Evolutionary conservation across 2,113 vertebrate species (phyloP), one percentile per base, ranked within the genome.

Genomic region (Eurystomus gularis): DNA sequence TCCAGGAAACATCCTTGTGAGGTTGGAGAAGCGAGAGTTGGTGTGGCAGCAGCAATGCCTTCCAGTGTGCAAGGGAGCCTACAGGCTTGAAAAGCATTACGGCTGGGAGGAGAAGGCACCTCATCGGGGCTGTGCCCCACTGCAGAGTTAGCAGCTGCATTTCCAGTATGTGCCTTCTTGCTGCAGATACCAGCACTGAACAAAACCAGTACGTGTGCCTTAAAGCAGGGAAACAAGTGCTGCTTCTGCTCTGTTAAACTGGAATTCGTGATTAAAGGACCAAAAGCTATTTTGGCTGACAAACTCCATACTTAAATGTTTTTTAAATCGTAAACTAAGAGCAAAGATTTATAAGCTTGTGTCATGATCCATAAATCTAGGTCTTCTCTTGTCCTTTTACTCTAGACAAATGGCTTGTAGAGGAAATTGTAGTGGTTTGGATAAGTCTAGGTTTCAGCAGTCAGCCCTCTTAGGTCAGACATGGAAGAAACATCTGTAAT

Each of bases 391-490:
- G 16, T 93, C 91, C 76, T 90, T 92, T 88, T 87, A 40, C 72
- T 92, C 19, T 42, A 94, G 92, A 92, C 88, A 95, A 89, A 96
- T 95, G 73, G 44, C 61, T 92, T 92, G 91, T 96, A 94, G 83
- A 87, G 95, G 95, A 97, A 96, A 94, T 92, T 86, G 80, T 89
- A 69, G 92, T 92, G 86, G 92, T 96, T 96, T 96, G 96, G 57
- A 37, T 92, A 82, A 92, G 80, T 72, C 92, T 82, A 11, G 42
- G 44, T 76, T 96, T 95, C 86, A 84, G 72, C 92, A 75, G 72
- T 95, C 90, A 84, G 35, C 55, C 44, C 28, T 92, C 86, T 90
- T 84, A 92, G 90, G 94, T 94, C 88, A 96, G 80, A 79, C 73
- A 69, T 71, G 29, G 65, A 94, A 84, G 92, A 95, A 96, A 93